phyloP scores from a whole-genome alignment of 2,888 invertebrate genomes.

The Laspeyria flexula region DNA sequence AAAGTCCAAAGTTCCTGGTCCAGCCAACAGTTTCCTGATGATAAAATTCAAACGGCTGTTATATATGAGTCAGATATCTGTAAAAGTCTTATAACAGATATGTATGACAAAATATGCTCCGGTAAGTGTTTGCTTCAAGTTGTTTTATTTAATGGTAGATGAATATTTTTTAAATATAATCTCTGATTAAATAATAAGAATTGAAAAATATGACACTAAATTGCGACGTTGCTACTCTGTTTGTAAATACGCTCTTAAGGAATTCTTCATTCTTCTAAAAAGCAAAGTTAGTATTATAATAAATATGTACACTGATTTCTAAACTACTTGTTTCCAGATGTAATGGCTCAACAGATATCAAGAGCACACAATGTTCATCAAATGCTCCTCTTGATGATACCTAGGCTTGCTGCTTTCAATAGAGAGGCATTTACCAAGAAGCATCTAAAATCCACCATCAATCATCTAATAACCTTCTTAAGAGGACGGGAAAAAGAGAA shows the following conservation, averaged over 20 bases:
- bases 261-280: too few species aligned
- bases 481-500: conserved; percentile 94
- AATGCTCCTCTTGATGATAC: conserved; percentile 93
- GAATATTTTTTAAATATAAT: too few species aligned
- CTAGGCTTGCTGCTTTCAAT: conserved; percentile 97
- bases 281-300: too few species aligned
- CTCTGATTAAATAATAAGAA: too few species aligned
- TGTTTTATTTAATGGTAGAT: too few species aligned
- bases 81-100: conserved; percentile 92
- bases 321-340: conserved; percentile 77
- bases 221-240: too few species aligned
- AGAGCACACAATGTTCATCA: conserved; percentile 94
- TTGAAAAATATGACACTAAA: too few species aligned
- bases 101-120: conserved; percentile 92
- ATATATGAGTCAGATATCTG: conserved; percentile 94
- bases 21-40: conserved; percentile 63
- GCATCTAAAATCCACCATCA: conserved; percentile 91
- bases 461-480: conserved; percentile 91
- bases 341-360: conserved; percentile 93
- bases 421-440: conserved; percentile 91
- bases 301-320: not conserved
- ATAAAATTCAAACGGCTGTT: conserved; percentile 67
- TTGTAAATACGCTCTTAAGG: too few species aligned
- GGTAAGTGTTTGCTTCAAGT: conserved; percentile 60
- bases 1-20: conserved; percentile 72